Evolutionary conservation across 1,140 invertebrate species (phyloP), one percentile per base, ranked within the genome.

Genomic region (Phthorimaea operculella): DNA sequence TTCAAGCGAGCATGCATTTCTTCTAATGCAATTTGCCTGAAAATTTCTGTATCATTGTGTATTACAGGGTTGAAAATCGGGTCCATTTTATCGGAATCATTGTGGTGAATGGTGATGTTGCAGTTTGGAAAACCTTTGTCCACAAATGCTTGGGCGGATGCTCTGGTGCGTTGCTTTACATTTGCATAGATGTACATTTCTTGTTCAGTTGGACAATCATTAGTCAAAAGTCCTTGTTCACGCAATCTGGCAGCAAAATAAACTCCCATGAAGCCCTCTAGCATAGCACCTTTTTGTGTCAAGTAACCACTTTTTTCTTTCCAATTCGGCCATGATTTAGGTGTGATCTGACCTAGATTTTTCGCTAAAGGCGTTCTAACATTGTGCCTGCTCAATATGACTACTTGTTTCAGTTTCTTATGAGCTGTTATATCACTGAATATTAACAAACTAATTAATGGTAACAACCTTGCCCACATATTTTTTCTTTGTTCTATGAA

Each of bases 361-460:
- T 70, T 70, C 4, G 77, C 72, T 49, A 81, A 61, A 33, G 80
- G 80, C 6, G 74, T 66, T n/a, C 80, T 63, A 15, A 83, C 60
- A 57, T 82, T 81, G 67, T 83, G 80, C 17, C 80, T 64, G 34
- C 77, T 74, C 51, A 83, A 59, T 51, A 76, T 66, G 7, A 79
- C 51, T n/a, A 83, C 72, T 70, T 78, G 67, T 64, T 71, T 62
- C 16, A 83, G 59, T 49, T 65, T 63, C 7, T 42, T 14, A 42
- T 42, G 11, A 4, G 39, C 39, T 42, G 21, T 28, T 28, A 28
- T 28, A 28, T 28, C 21, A 28, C 21, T 28, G 2, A 28, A 2
- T 28, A 28, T 28, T 28, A 28, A 28, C 21, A 28, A 28, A 28
- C 21, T 28, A 28, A 28, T 28, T 28, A 28, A 4, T 28, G 21